Evolutionary conservation across 2,113 vertebrate genomes (phyloP).

Genomic region (Protobothrops mucrosquamatus): DNA sequence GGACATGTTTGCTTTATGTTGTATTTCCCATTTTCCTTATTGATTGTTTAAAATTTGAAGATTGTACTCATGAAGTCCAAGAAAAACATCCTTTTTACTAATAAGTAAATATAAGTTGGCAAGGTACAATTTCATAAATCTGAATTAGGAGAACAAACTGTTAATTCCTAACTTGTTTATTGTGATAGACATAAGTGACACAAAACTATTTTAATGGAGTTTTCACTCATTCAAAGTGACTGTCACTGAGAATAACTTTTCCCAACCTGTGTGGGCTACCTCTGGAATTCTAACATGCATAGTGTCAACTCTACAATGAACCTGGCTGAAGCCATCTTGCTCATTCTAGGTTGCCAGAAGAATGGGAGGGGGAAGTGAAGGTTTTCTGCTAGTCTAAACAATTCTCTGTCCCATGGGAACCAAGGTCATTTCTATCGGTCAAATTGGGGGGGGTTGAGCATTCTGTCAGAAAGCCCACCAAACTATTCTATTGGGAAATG

Average conservation of each 20-base stretch:
- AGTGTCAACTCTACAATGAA: too few relatives aligned
- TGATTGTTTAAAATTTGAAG: neutral
- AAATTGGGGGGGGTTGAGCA: too few relatives aligned
- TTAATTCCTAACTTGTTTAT: neutral
- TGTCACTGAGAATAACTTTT: neutral
- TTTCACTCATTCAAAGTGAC: neutral
- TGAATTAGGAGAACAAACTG: neutral
- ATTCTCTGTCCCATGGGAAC: too few relatives aligned
- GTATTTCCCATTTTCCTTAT: conserved; percentile 6
- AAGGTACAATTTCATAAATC: neutral
- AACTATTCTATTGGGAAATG: too few relatives aligned
- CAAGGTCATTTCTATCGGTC: too few relatives aligned
- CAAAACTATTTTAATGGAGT: neutral
- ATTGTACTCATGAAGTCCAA: neutral
- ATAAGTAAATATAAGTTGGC: neutral
- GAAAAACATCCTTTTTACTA: neutral
- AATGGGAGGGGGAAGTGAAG: too few relatives aligned
- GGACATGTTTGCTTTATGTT: conserved; percentile 18
- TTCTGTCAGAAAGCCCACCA: too few relatives aligned
- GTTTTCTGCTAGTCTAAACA: too few relatives aligned
- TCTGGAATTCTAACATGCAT: neutral
- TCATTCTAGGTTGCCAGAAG: too few relatives aligned
- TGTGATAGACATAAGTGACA: neutral
- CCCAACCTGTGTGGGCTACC: neutral
- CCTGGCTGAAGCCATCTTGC: too few relatives aligned